Evolutionary conservation across 2,797 vertebrate species (phyloP), one percentile per base, ranked within the genome.

Genomic region (Pteronotus mesoamericanus): DNA sequence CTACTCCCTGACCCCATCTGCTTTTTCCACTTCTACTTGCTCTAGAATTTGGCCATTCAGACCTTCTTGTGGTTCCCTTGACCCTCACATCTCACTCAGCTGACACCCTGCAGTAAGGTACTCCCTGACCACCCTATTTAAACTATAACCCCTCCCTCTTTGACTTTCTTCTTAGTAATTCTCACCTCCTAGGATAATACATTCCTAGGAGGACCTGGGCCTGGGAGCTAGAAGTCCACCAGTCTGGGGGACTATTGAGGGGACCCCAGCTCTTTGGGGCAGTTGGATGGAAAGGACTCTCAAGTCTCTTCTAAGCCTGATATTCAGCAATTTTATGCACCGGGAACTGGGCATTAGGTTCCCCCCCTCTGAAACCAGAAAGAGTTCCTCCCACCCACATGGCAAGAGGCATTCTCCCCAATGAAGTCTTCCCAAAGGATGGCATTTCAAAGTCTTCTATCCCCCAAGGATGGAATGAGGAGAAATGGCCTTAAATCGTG

Each of bases 341-440:
- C 68, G 10, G 39, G 66, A 82, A 59, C 46, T 86, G 92, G 39
- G 18, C 71, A 24, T 46, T 92, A 72, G 10, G 44, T 69, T 86
- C 78, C 22, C 59, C 80, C 46, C 68, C 74, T 91, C 61, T 48
- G 86, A 92, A 96, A 94, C 59, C 53, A 75, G 88, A 83, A 92
- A 88, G 51, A n/a, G 9, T 86, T 92, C 71, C 78, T 92, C 53
- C 64, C 21, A 92, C 66, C 57, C 19, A 26, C 59, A 74, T 84
- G 86, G 39, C 86, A 74, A 44, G 44, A 37, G 80, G 19, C 39
- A 21, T 64, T 66, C 32, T 24, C 79, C 88, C 69, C 59, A 86
- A 1, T 5, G 51, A 89, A 59, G 48, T 53, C 77, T 86, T 71
- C 71, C 44, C 68, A 71, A 44, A 90, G 29, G 44, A 82, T 34